Conservation (phyloP, 2,888 invertebrate species). For the Trilocha varians region DNA sequence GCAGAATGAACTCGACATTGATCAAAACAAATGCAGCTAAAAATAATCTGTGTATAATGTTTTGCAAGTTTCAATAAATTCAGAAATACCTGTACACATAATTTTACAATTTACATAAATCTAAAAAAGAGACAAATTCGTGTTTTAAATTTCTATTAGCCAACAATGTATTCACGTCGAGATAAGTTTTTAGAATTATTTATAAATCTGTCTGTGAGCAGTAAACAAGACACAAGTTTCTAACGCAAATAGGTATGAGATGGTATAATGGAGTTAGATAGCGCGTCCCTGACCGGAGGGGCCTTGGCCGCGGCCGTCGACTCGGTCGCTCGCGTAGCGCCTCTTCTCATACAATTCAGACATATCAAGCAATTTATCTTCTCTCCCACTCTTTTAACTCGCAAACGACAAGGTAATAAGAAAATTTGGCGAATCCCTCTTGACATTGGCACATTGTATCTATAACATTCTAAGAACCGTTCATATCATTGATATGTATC, state of each 20-base stretch:
- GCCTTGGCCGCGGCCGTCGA: slow-evolving; percentile 64
- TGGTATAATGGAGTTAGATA: slow-evolving; percentile 45
- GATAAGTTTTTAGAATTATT: background rate
- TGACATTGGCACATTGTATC: slow-evolving; percentile 17
- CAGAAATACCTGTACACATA: background rate
- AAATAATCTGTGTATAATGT: too few relatives aligned
- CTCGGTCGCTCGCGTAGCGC: slow-evolving; percentile 23
- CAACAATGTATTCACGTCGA: background rate
- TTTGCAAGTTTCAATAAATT: background rate
- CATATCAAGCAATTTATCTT: slow-evolving; percentile 10
- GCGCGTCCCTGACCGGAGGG: slow-evolving; percentile 61
- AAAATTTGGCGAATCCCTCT: slow-evolving; percentile 15
- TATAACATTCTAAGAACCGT: slow-evolving; percentile 13
- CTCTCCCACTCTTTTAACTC: slow-evolving; percentile 12
- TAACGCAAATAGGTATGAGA: slow-evolving; percentile 15
- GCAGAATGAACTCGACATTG: too few relatives aligned
- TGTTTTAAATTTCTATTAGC: background rate
- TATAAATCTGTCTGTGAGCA: background rate
- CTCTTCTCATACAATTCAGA: slow-evolving; percentile 17
- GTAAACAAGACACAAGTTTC: background rate
- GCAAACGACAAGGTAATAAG: slow-evolving; percentile 8
- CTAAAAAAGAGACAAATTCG: background rate
- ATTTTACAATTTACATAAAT: background rate
- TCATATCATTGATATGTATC: background rate
- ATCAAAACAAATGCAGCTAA: too few relatives aligned